Percentiles rank a stretch among this genome's conserved stretches.
Evolutionary conservation across 2,797 vertebrate species (phyloP).

Genomic region (Alcedo atthis): DNA sequence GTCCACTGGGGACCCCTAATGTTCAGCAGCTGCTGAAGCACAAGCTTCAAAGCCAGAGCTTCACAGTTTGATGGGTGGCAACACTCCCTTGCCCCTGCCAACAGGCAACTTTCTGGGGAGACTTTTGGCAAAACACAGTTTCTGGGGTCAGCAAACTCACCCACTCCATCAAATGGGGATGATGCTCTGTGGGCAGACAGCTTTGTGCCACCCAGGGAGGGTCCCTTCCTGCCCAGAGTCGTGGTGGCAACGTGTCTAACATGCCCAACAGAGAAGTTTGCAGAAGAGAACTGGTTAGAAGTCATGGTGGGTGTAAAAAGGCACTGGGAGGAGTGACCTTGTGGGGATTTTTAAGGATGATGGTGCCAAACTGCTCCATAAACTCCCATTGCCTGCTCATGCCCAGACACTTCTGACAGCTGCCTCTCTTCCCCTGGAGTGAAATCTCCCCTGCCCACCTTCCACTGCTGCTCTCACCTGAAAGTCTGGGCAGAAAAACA

Average conservation of each 20-base stretch:
- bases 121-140: not conserved
- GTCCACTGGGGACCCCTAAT: slow-evolving; percentile 75
- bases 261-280: not conserved
- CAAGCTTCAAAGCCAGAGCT: not conserved
- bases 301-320: not conserved
- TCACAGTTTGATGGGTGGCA: not conserved
- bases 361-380: fast-evolving
- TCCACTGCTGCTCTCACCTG: not conserved
- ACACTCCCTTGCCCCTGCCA: not conserved
- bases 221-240: not conserved
- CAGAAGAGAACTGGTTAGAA: not conserved
- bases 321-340: not conserved
- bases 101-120: not conserved
- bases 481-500: not conserved
- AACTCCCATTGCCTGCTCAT: not conserved
- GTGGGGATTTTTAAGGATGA: not conserved
- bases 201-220: not conserved
- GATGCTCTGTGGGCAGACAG: not conserved
- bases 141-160: not conserved
- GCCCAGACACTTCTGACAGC: not conserved
- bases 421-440: fast-evolving
- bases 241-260: fast-evolving
- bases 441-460: not conserved
- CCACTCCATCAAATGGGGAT: fast-evolving
- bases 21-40: slow-evolving; percentile 46